Evolutionary conservation across 2,797 vertebrate species (phyloP).

Genomic region (Sciaenops ocellatus): DNA sequence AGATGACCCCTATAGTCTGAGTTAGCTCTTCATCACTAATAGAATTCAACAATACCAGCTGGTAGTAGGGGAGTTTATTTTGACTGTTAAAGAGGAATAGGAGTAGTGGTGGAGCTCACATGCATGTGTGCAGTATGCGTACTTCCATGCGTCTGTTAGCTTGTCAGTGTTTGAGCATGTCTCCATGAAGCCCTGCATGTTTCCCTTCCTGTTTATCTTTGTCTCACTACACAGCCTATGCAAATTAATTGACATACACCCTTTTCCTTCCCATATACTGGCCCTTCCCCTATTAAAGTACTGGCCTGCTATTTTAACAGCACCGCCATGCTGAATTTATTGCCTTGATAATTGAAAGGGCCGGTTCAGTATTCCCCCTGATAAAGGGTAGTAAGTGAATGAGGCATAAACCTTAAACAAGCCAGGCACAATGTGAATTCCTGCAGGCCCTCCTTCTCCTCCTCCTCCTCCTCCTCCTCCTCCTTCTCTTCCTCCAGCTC

Average conservation of each 20-base stretch:
- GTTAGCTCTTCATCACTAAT: conserved; percentile 83
- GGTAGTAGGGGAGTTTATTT: conserved; percentile 68
- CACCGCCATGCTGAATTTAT: conserved; percentile 62
- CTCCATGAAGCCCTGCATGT: conserved; percentile 24
- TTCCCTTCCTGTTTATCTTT: conserved; percentile 46
- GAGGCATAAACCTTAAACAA: conserved; percentile 85
- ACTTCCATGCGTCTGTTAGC: conserved; percentile 19
- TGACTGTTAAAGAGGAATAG: conserved; percentile 55
- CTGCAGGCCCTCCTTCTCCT: conserved; percentile 76
- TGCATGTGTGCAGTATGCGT: conserved; percentile 21
- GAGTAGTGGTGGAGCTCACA: conserved; percentile 19
- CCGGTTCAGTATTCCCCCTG: conserved; percentile 64
- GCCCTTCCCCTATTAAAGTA: conserved; percentile 51
- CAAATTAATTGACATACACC: conserved; percentile 45
- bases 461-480: conserved; percentile 54
- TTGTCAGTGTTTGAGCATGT: conserved; percentile 23
- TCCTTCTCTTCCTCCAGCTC: conserved; percentile 62
- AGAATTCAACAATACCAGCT: conserved; percentile 84
- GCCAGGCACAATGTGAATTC: conserved; percentile 82
- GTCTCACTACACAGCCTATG: conserved; percentile 34
- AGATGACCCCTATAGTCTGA: conserved; percentile 83
- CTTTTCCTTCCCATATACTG: conserved; percentile 25
- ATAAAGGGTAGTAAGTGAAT: conserved; percentile 75
- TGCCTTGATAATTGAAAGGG: conserved; percentile 74
- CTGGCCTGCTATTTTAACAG: conserved; percentile 49